Evolutionary conservation across 2,888 invertebrate species (phyloP), one percentile per base, ranked within the genome.

Genomic region (Pemphredon lugubris): DNA sequence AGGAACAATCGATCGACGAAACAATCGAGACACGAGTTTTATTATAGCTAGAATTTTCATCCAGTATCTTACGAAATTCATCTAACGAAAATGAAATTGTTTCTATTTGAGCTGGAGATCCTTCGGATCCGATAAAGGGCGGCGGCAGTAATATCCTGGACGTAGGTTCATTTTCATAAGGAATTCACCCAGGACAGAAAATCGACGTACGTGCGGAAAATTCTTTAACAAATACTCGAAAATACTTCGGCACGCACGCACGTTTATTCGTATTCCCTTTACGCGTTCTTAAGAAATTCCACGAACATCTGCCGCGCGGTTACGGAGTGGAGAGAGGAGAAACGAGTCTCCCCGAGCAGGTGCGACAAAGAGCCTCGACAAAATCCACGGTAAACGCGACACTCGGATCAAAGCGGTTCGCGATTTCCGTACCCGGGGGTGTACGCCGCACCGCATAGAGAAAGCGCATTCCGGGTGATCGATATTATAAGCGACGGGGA

Each of bases 211-310:
- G 69, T 64, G 57, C 48, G 16, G 26, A 55, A 53, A 76, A 75
- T 72, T 55, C 39, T 37, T 39, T 23, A 44, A 70, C 21, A 48
- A 60, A 64, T 16, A 48, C 44, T 39, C 13, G 47, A 57, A 16
- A 34, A 63, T 50, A 58, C 54, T 44, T 51, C 16, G 16, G 47
- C 42, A 13, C 37, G 39, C 55, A 44, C 37, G 44, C n/a, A 30
- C 61, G 59, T 75, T 58, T 66, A 55, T 57, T 57, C 67, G 59
- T 45, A 60, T 60, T 66, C 55, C 53, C 44, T 53, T 63, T 63
- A 39, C 55, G 45, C 64, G 13, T 18, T 47, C 59, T 77, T 68
- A 59, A 77, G 68, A 68, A 75, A 75, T 77, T 68, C 60, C 37
- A 6, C 21, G 45, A 73, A 61, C 68, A 75, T 64, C 73, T 61